Base-by-base conservation (phyloP, 2,797 vertebrate species). In the Xiphophorus birchmanni region DNA sequence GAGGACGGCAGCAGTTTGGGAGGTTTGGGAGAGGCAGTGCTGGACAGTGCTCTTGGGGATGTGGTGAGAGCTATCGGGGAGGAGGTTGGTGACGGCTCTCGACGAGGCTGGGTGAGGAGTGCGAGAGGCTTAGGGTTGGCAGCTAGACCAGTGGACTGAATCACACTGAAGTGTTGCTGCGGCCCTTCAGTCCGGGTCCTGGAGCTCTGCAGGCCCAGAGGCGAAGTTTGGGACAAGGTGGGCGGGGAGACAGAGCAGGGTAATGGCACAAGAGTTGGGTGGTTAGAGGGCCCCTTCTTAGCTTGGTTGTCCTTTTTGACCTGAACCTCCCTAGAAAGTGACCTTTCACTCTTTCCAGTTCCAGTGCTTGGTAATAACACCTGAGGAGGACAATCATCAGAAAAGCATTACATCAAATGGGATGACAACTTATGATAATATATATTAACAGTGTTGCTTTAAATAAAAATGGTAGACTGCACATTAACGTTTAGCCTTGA, bases 71-170 rank as follows among this genome's bases (percentile, higher is more conserved):
- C 93, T 81, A 97, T 97, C 91, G 97, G 95, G 89, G 97, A 97
- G 93, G 96, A 95, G 93, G 97, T 97, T 75, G 97, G 96, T 5
- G 97, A 98, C 77, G 94, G 87, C 93, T 98, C 97, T 93, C 96
- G 95, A 89, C 96, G 96, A 91, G 97, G 90, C 93, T 98, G 97
- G 86, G 96, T 93, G 81, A 98, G 96, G 94, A 99, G 96, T 82
- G 97, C 96, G 93, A 98, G 95, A 87, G 98, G 96, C 91, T 98
- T 99, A 88, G 97, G 93, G 94, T 93, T 96, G 93, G 96, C 94
- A 82, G 97, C 97, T 94, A 98, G 92, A 93, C 98, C 98, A 4
- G 97, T 99, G 95, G 97, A 98, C 96, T 99, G 98, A 94, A 99
- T 99, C 88, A 99, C 98, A 88, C 98, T 99, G 92, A 98, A 97